Base-by-base conservation (phyloP, 2,113 vertebrate genomes). In the Myrmecophaga tridactyla region DNA sequence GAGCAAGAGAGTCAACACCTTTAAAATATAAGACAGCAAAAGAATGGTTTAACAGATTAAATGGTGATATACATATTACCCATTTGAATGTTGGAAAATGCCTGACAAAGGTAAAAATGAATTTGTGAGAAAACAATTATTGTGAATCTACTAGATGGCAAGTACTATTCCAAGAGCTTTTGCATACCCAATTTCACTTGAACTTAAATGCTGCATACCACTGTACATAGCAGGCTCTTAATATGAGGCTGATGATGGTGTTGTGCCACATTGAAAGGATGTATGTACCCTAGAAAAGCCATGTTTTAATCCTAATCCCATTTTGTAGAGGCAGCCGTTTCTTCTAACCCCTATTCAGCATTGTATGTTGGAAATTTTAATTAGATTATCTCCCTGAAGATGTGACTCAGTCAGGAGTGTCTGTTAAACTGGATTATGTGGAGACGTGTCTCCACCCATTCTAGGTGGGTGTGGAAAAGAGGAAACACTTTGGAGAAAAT, bases 11-110 rank as follows among this genome's bases (percentile, higher is more conserved):
- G 60, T 86, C 25, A 34, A 90, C 14, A 82, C 4, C 6, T 78
- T 46, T 25, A 34, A 85, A 95, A 70, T 3, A 15, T 56, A 39
- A 43, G 3, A 20, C 3, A 34, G 9, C 25, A 70, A 89, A 29
- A 41, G 6, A 25, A 87, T 17, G 0, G 48, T 70, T 91, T 69
- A 10, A 73, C 27, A 62, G 72, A 13, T 17, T 48, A 75, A 2
- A 87, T 8, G 31, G 14, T 18, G 87, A 48, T 36, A 0, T 31
- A 75, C 15, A 82, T 15, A 85, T 65, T 80, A 48, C 36, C 56
- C 67, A 84, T 53, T 96, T 82, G 82, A 86, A 75, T 17, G 58
- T 72, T 58, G 4, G 23, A 36, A 95, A 80, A 92, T 65, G 72
- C 5, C 46, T 65, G n/a, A 85, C 15, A 86, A 70, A 91, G 18